phyloP scores from a whole-genome alignment of 2,113 vertebrate species.

The Pseudorasbora parva region DNA sequence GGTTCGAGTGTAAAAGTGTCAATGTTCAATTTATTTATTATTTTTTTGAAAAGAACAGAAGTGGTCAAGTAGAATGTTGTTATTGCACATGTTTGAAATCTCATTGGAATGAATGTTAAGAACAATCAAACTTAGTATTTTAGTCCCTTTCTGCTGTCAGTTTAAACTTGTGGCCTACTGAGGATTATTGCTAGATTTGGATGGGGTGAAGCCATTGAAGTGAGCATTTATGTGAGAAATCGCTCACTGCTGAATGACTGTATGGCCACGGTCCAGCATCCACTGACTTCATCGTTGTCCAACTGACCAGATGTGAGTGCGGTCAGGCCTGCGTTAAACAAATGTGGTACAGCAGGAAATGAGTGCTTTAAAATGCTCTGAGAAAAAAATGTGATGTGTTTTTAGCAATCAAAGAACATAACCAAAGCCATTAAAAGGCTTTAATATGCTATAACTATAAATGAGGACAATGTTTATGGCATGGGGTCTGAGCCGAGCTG shows the following conservation, averaged over 20 bases:
- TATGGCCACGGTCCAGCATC: conserved; percentile 64
- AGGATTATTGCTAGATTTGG: conserved; percentile 57
- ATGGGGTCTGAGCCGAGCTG: conserved; percentile 52
- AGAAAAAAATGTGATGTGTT: conserved; percentile 66
- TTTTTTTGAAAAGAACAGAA: too few species aligned
- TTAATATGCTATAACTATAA: conserved; percentile 65
- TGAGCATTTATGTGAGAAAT: conserved; percentile 69
- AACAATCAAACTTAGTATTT: conserved; percentile 23
- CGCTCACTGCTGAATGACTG: conserved; percentile 74
- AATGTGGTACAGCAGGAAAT: conserved; percentile 75
- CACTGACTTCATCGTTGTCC: conserved; percentile 76
- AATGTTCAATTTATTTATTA: too few species aligned
- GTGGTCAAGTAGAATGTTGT: background rate
- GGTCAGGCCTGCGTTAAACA: conserved; percentile 71
- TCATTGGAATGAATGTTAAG: conserved; percentile 51
- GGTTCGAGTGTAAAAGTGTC: too few species aligned
- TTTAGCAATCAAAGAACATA: conserved; percentile 60
- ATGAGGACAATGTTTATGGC: conserved; percentile 62
- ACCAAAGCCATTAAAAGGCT: conserved; percentile 61
- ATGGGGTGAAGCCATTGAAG: conserved; percentile 64
- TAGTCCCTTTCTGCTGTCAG: conserved; percentile 70
- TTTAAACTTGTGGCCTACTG: conserved; percentile 68
- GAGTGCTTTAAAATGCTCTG: conserved; percentile 69
- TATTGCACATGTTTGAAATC: background rate
- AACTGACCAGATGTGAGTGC: conserved; percentile 82